Base-by-base conservation (phyloP, 2,113 vertebrate species). In the Brachyhypopomus occidentalis region DNA sequence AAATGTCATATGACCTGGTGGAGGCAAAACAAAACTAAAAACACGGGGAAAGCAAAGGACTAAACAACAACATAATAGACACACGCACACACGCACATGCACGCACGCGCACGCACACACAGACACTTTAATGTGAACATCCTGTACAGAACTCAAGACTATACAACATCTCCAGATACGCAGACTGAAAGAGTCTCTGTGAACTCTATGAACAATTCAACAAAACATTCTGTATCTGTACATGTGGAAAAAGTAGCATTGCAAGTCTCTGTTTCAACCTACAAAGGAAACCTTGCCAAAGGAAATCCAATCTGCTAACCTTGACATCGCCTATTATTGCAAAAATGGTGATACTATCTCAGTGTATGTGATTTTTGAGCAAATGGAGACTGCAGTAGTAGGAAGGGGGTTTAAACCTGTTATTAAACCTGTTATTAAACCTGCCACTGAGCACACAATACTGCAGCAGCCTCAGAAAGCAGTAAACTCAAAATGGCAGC, bases 151-250 rank as follows among this genome's bases (percentile, higher is more conserved):
- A 94, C 93, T 93, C 94, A 93, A 93, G 93, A 91, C 93, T 95
- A 94, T 95, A 96, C 95, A 95, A 92, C 90, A 92, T 92, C 90
- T 92, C 91, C 91, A 84, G 84, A 92, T 94, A 48, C 93, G 86
- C 92, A 94, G 93, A 93, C 94, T 79, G 92, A 93, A 91, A 89
- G 86, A 81, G 86, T 92, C 88, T 94, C 93, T n/a, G 79, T 95
- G 95, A 96, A 93, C 88, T 93, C 93, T 95, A 94, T 95, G 91
- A 95, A 95, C 94, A 95, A 75, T 91, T 93, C 60, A 93, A 93
- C 92, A 93, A 93, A 94, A 92, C 95, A 94, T 92, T 92, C 92
- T 94, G 93, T 92, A 92, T 90, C 91, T 96, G 95, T 96, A 95
- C 94, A 95, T 92, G 93, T 94, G 94, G 92, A 92, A 92, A 88